Conservation (phyloP, 2,797 vertebrate genomes). For the Hippoglossus hippoglossus region DNA sequence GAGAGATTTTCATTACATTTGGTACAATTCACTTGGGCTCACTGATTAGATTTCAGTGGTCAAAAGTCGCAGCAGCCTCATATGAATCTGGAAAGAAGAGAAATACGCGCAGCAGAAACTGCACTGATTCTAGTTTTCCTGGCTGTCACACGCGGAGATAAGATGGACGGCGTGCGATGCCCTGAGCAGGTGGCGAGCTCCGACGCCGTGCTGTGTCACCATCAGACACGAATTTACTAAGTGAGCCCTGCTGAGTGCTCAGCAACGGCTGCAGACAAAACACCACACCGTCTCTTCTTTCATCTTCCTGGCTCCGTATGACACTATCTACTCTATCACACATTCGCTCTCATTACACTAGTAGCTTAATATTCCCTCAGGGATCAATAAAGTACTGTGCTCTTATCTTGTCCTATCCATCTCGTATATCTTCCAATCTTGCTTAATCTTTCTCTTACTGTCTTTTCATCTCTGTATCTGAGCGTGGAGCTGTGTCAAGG, state of each 20-base stretch:
- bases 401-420: conserved; percentile 64
- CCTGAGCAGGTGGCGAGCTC: conserved; percentile 47
- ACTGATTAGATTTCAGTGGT: no score
- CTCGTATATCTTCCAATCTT: conserved; percentile 65
- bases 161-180: conserved; percentile 49
- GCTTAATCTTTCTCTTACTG: conserved; percentile 72
- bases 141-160: conserved; percentile 42
- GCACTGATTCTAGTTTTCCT: no score
- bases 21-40: no score
- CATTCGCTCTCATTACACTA: conserved; percentile 72
- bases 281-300: conserved; percentile 48
- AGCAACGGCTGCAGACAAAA: conserved; percentile 42
- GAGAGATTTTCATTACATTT: no score
- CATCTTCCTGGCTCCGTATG: conserved; percentile 50
- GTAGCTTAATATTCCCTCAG: conserved; percentile 75
- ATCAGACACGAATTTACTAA: conserved; percentile 46
- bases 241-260: conserved; percentile 43
- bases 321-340: conserved; percentile 73
- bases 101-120: no score
- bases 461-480: conserved; percentile 73
- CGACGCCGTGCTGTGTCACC: conserved; percentile 35
- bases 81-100: no score
- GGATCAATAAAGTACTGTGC: conserved; percentile 72
- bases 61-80: no score
- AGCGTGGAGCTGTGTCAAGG: conserved; percentile 53